Percentiles rank a stretch among this genome's conserved stretches.
Conservation (phyloP, 1,140 invertebrate genomes). For the Nephotettix cincticeps region DNA sequence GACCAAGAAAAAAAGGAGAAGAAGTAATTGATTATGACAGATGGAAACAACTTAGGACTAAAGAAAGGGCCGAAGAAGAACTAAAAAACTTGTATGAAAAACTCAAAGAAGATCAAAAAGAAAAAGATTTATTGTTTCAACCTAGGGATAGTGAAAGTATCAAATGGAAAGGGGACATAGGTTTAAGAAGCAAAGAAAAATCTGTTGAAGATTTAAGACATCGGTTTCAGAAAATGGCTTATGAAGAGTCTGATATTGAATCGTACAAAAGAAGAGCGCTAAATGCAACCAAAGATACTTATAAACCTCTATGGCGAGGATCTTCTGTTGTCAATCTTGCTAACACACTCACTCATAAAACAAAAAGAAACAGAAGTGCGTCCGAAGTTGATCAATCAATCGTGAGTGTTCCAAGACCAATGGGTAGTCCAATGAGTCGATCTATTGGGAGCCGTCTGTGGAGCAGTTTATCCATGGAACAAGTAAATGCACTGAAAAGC, state of each 20-base stretch:
- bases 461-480: slow-evolving; percentile 81
- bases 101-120: slow-evolving; percentile 72
- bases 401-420: slow-evolving; percentile 19
- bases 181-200: slow-evolving; percentile 77
- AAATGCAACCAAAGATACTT: slow-evolving; percentile 57
- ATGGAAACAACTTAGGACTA: slow-evolving; percentile 77
- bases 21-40: slow-evolving; percentile 80
- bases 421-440: slow-evolving; percentile 39
- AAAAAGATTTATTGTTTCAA: slow-evolving; percentile 80
- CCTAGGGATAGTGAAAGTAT: slow-evolving; percentile 67
- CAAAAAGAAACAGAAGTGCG: slow-evolving; percentile 39
- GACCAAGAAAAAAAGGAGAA: slow-evolving; percentile 66
- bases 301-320: slow-evolving; percentile 81
- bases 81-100: slow-evolving; percentile 74
- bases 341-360: slow-evolving; percentile 53
- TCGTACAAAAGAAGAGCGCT: slow-evolving; percentile 49
- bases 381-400: slow-evolving; percentile 28
- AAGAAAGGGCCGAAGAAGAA: slow-evolving; percentile 80
- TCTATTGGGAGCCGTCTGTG: slow-evolving; percentile 69
- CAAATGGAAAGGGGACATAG: slow-evolving; percentile 73
- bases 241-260: slow-evolving; percentile 52
- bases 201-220: slow-evolving; percentile 82
- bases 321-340: slow-evolving; percentile 76
- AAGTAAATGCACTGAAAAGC: slow-evolving; percentile 76
- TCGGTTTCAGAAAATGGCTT: slow-evolving; percentile 61